phyloP scores from a whole-genome alignment of 2,888 invertebrate genomes.

The Tenodera sinensis region DNA sequence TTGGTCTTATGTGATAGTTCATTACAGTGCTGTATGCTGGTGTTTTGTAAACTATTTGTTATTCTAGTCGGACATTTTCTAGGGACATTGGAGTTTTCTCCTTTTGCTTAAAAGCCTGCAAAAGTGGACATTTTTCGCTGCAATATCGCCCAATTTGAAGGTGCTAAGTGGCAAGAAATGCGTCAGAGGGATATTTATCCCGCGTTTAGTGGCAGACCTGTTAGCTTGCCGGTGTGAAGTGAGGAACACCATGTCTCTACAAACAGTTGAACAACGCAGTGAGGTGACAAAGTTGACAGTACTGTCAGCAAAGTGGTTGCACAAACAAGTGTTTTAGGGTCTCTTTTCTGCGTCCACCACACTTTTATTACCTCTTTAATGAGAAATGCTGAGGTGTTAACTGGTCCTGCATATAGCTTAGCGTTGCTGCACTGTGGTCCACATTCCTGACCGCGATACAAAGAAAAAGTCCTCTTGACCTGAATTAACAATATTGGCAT shows the following conservation, averaged over 20 bases:
- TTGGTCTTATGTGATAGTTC: too few relatives aligned
- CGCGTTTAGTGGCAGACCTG: background rate
- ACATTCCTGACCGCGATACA: background rate
- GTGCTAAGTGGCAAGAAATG: background rate
- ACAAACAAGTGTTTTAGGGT: background rate
- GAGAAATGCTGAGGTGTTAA: background rate
- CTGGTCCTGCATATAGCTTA: background rate
- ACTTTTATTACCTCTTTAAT: background rate
- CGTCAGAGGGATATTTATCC: background rate
- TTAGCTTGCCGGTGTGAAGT: background rate
- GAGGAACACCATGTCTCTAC: background rate
- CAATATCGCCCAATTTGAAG: background rate
- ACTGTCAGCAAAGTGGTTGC: background rate
- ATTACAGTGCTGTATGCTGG: too few relatives aligned
- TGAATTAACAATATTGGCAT: background rate
- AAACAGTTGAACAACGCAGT: background rate
- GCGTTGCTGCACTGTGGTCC: background rate
- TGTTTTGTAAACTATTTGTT: too few relatives aligned
- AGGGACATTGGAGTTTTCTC: background rate
- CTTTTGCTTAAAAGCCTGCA: background rate
- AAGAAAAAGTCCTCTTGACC: background rate
- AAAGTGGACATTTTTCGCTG: background rate
- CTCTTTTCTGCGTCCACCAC: background rate
- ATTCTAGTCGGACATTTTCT: background rate
- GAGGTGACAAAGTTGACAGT: background rate